Percentiles rank a stretch among this genome's conserved stretches.
These are phyloP conservation scores for Pogonus chalceus DNA, from an alignment of 1,140 invertebrate species.

Conservation along the genomic window DNA sequence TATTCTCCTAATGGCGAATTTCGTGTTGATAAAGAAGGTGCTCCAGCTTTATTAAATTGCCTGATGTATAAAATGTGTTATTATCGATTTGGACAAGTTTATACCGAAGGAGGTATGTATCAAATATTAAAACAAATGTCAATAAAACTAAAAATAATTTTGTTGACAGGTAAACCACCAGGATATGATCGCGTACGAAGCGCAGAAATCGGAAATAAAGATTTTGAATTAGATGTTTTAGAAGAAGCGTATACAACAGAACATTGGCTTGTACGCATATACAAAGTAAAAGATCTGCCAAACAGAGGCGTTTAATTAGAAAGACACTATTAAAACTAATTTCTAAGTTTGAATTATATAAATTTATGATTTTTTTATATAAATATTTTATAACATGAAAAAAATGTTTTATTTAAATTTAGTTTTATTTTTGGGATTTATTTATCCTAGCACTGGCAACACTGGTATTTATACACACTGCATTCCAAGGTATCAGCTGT, in stretches of 20 bases:
- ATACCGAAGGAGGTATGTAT: conserved; percentile 85
- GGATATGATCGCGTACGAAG: conserved; percentile 85
- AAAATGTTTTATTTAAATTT: not conserved
- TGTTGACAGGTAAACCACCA: conserved; percentile 59
- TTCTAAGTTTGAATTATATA: not conserved
- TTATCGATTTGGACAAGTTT: conserved; percentile 86
- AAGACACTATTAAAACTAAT: not conserved
- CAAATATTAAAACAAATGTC: not conserved
- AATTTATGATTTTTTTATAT: not conserved
- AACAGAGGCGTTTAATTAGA: conserved; percentile 60
- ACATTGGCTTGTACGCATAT: conserved; percentile 91
- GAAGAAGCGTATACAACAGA: conserved; percentile 94
- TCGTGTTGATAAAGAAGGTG: conserved; percentile 83
- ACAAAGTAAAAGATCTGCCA: conserved; percentile 84
- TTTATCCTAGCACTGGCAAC: not conserved
- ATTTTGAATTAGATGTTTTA: conserved; percentile 84
- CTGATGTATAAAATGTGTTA: conserved; percentile 97
- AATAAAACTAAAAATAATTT: conserved; percentile 12
- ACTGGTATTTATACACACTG: not conserved
- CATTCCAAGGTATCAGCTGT: not conserved
- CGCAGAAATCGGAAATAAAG: conserved; percentile 90
- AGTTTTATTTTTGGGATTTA: not conserved
- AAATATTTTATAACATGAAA: not conserved
- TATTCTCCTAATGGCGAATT: conserved; percentile 92
- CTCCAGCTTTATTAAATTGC: conserved; percentile 76